A percentile compares a stretch with the other conserved stretches of the same genome.
phyloP scores from a whole-genome alignment of 2,888 invertebrate genomes.

The Tetheella fluctuosa region DNA sequence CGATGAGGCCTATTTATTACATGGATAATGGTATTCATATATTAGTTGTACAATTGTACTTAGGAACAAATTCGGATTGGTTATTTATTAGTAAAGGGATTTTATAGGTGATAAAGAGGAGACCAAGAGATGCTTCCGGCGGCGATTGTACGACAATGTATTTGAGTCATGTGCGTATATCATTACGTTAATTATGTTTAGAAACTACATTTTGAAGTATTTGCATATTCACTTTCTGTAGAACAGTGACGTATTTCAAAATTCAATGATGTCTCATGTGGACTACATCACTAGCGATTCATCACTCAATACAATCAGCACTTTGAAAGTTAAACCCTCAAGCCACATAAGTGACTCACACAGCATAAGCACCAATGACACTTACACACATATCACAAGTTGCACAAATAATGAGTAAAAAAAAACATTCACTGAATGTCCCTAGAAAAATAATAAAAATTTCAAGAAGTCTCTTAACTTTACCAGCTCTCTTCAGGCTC shows the following conservation, averaged over 20 bases:
- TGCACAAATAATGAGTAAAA: slow-evolving; percentile 45
- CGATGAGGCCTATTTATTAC: slow-evolving; percentile 17
- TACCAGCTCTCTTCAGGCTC: slow-evolving; percentile 85
- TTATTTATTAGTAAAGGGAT: slow-evolving; percentile 13
- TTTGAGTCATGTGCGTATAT: not conserved
- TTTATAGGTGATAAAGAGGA: slow-evolving; percentile 1
- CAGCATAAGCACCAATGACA: slow-evolving; percentile 65
- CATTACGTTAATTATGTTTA: not conserved
- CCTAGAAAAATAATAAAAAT: slow-evolving; percentile 28
- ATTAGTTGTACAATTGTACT: slow-evolving; percentile 21
- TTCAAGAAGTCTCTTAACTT: slow-evolving; percentile 47
- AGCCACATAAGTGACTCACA: slow-evolving; percentile 16
- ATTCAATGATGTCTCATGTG: not conserved
- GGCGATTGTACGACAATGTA: not conserved
- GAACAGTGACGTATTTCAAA: not conserved
- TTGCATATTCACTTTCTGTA: not conserved
- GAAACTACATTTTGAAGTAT: not conserved
- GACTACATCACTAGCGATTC: not conserved
- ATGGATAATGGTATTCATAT: not conserved
- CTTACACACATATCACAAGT: slow-evolving; percentile 58
- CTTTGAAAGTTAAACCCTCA: not conserved
- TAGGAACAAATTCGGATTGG: slow-evolving; percentile 35
- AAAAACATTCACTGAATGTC: slow-evolving; percentile 35
- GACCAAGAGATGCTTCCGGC: slow-evolving; percentile 15
- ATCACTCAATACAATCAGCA: not conserved